These are phyloP conservation scores for Rhabdomys dilectus DNA, from an alignment of 2,113 vertebrate species.

Conservation along the genomic window DNA sequence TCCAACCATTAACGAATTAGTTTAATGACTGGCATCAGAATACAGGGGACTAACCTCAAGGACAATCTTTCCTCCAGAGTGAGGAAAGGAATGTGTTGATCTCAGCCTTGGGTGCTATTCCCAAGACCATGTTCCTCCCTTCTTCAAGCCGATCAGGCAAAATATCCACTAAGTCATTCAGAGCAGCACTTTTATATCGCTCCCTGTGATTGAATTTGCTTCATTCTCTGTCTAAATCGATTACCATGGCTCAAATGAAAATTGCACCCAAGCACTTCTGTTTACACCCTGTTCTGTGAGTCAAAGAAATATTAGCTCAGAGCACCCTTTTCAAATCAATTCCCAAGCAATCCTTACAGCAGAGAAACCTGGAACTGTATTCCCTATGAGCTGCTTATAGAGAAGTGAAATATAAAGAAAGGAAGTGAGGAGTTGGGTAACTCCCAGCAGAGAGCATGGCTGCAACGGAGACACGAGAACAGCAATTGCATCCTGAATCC, in stretches of 20 bases:
- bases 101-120: neutral
- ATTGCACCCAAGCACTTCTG: neutral
- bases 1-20: neutral
- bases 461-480: neutral
- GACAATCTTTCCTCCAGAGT: neutral
- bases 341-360: neutral
- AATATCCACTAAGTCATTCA: neutral
- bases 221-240: neutral
- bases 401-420: neutral
- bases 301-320: neutral
- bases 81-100: fast-evolving
- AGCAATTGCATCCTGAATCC: neutral
- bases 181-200: neutral
- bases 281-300: neutral
- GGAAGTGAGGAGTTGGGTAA: neutral
- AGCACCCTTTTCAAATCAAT: slow-evolving; percentile 1
- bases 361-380: neutral
- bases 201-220: neutral
- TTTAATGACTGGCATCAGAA: neutral
- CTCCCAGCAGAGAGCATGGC: fast-evolving
- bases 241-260: neutral
- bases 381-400: neutral
- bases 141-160: neutral
- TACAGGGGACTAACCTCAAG: neutral
- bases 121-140: neutral